Percentiles rank a stretch among this genome's conserved stretches.
These are phyloP conservation scores for Diabrotica balteata DNA, from an alignment of 2,888 invertebrate genomes.

Conservation along the genomic window DNA sequence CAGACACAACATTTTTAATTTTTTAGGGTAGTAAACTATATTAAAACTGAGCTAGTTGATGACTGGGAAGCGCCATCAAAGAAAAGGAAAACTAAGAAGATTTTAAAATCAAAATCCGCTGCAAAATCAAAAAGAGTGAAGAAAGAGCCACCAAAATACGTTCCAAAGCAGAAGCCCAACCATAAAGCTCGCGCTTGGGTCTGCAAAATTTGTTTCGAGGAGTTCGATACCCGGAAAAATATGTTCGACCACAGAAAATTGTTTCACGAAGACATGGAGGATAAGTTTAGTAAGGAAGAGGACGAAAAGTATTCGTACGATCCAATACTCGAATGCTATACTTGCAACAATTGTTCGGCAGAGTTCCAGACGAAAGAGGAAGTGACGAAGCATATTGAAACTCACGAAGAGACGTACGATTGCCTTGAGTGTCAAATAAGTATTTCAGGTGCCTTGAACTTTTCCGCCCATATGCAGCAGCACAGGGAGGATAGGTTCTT, in stretches of 20 bases:
- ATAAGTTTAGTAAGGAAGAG: slow-evolving; percentile 19
- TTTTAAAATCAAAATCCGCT: slow-evolving; percentile 12
- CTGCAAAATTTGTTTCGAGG: slow-evolving; percentile 45
- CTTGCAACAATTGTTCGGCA: slow-evolving; percentile 48
- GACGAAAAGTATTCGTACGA: slow-evolving; percentile 34
- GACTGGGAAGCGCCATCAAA: slow-evolving; percentile 4
- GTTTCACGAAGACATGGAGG: slow-evolving; percentile 36
- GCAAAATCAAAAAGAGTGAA: slow-evolving; percentile 20
- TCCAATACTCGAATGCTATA: slow-evolving; percentile 45
- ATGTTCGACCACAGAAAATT: slow-evolving; percentile 45
- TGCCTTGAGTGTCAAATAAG: slow-evolving; percentile 49
- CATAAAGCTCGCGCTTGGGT: slow-evolving; percentile 46
- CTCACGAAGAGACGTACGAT: slow-evolving; percentile 52
- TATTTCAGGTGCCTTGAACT: slow-evolving; percentile 50
- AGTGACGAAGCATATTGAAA: slow-evolving; percentile 46
- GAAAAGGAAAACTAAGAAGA: background rate
- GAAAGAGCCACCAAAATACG: slow-evolving; percentile 31
- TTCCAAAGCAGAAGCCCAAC: slow-evolving; percentile 38
- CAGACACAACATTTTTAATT: slow-evolving; percentile 24
- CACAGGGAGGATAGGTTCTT: slow-evolving; percentile 48
- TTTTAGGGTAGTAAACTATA: slow-evolving; percentile 13
- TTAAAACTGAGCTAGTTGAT: slow-evolving; percentile 14
- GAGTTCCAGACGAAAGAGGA: slow-evolving; percentile 46
- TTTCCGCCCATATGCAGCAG: slow-evolving; percentile 49
- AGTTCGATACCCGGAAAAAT: slow-evolving; percentile 42